phyloP scores from a whole-genome alignment of 2,113 vertebrate genomes.

The Leucopternis melanops region DNA sequence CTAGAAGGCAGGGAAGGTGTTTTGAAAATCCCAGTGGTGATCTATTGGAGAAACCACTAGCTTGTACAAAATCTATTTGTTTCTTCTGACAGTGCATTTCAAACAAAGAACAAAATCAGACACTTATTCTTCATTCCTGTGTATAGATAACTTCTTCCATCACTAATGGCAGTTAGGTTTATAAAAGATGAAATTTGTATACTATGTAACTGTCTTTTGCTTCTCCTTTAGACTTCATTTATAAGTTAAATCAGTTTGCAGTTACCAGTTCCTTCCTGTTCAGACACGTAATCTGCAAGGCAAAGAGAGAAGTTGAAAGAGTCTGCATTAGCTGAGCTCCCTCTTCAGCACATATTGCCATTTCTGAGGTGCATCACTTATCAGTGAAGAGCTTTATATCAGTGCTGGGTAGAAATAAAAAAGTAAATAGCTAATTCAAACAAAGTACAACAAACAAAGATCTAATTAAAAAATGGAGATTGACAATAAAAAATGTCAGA shows the following conservation, averaged over 20 bases:
- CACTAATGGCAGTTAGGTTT: neutral
- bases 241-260: neutral
- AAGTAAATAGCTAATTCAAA: neutral
- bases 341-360: neutral
- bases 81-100: neutral
- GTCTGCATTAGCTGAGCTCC: neutral
- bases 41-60: neutral
- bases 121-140: neutral
- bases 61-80: neutral
- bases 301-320: neutral
- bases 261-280: neutral
- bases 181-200: neutral
- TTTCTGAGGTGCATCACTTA: neutral
- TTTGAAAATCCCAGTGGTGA: neutral
- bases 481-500: neutral
- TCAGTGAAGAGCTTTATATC: neutral
- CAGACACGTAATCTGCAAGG: neutral
- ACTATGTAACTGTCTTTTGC: neutral
- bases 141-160: neutral
- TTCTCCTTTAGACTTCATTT: neutral
- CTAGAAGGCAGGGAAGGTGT: neutral
- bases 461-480: neutral
- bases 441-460: neutral
- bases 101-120: neutral
- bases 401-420: neutral